Conservation (phyloP, 2,113 vertebrate genomes). For the Montifringilla adamsi region DNA sequence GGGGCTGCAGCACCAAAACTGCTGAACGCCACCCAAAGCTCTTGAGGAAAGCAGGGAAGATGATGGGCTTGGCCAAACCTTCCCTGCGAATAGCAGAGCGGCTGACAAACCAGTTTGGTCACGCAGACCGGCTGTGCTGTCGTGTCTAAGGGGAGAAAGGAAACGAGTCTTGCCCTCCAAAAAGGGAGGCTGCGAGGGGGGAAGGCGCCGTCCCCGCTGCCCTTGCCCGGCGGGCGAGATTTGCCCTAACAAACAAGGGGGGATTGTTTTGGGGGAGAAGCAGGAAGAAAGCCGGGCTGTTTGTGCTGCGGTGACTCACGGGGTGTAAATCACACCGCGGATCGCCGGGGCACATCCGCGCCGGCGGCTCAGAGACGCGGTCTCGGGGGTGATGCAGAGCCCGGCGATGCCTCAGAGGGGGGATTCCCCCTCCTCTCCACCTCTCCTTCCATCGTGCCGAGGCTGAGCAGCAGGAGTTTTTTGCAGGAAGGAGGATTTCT, state of each 20-base stretch:
- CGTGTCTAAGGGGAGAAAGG: neutral
- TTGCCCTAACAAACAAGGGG: neutral
- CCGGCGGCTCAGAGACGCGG: rapidly evolving
- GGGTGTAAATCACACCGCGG: neutral
- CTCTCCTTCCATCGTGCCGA: neutral
- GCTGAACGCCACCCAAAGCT: rapidly evolving
- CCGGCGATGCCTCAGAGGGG: neutral
- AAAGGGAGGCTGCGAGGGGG: no score
- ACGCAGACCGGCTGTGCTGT: neutral
- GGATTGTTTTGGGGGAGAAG: neutral
- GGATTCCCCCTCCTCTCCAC: neutral
- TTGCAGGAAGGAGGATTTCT: neutral
- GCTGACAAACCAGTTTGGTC: neutral
- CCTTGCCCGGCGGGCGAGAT: neutral
- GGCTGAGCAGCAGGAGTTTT: neutral
- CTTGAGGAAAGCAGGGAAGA: neutral
- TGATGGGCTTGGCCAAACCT: neutral
- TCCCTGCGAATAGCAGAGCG: neutral
- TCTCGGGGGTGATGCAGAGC: neutral
- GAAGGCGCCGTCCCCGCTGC: neutral
- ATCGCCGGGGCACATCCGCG: rapidly evolving
- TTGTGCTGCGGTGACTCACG: neutral
- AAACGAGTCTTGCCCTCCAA: neutral
- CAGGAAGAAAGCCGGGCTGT: neutral
- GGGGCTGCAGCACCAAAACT: neutral